Conservation (phyloP, 64 coral and sea anemone genomes). For the Pocillopora verrucosa region DNA sequence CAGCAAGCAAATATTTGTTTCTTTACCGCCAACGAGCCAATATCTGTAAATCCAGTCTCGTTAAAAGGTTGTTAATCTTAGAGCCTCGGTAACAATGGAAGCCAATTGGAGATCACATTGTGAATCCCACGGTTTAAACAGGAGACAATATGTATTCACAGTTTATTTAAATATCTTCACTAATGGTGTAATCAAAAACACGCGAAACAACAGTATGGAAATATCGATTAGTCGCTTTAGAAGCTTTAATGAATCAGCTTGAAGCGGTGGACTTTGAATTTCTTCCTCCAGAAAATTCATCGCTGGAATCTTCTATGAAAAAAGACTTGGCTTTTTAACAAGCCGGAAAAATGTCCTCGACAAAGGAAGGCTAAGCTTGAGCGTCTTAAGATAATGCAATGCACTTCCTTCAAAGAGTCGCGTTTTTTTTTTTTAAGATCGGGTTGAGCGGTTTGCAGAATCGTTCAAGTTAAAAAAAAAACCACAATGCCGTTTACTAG, state of each 20-base stretch:
- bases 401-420: background rate
- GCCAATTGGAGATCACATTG: slow-evolving; percentile 33
- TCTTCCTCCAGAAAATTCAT: background rate
- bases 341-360: slow-evolving; percentile 38
- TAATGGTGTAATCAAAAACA: slow-evolving; percentile 40
- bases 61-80: slow-evolving; percentile 59
- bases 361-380: background rate
- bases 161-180: slow-evolving; percentile 40
- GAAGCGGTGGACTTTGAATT: background rate
- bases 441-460: background rate
- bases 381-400: background rate
- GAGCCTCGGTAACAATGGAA: slow-evolving; percentile 23
- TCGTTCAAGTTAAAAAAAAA: background rate
- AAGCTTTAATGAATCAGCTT: background rate
- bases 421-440: background rate
- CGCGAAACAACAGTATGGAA: slow-evolving; percentile 17
- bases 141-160: slow-evolving; percentile 34
- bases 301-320: background rate
- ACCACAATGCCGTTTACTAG: background rate
- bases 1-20: slow-evolving; percentile 50
- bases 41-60: slow-evolving; percentile 30
- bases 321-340: slow-evolving; percentile 2
- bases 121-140: slow-evolving; percentile 23
- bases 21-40: slow-evolving; percentile 22
- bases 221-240: slow-evolving; percentile 11